A percentile compares a stretch with the other conserved stretches of the same genome.
phyloP scores from a whole-genome alignment of 1,140 invertebrate species.

The Drosophila simulans region DNA sequence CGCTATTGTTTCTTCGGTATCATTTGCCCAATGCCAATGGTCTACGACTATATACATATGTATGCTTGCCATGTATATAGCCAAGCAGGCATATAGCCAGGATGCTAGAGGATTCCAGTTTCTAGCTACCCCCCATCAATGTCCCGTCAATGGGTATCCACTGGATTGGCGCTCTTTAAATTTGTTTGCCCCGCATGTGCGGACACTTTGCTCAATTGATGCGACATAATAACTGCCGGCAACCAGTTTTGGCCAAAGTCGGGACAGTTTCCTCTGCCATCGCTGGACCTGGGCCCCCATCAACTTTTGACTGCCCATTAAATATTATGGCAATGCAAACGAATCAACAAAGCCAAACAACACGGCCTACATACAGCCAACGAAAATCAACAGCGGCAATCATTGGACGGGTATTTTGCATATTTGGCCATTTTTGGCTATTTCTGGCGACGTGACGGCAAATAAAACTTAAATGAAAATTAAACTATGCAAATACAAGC shows the following conservation, averaged over 20 bases:
- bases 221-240: constrained; percentile 65
- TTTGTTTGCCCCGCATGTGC: constrained; percentile 63
- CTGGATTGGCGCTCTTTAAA: constrained; percentile 16
- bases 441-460: constrained; percentile 51
- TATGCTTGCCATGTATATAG: background rate
- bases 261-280: background rate
- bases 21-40: constrained; percentile 23
- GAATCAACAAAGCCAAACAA: constrained; percentile 38
- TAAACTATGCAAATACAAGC: constrained; percentile 59
- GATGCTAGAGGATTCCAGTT: background rate
- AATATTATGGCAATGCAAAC: constrained; percentile 73
- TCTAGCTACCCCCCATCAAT: too few species aligned
- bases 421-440: constrained; percentile 52
- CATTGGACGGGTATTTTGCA: constrained; percentile 46
- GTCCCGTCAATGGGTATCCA: background rate
- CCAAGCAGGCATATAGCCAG: background rate
- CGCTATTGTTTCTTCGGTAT: constrained; percentile 53
- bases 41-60: constrained; percentile 19
- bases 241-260: constrained; percentile 4
- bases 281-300: background rate
- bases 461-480: constrained; percentile 73
- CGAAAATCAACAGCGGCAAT: constrained; percentile 20
- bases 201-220: constrained; percentile 70
- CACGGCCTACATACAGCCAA: constrained; percentile 3
- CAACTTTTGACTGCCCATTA: constrained; percentile 64